These are phyloP conservation scores for Larimichthys crocea DNA, from an alignment of 2,113 vertebrate species.

Conservation along the genomic window DNA sequence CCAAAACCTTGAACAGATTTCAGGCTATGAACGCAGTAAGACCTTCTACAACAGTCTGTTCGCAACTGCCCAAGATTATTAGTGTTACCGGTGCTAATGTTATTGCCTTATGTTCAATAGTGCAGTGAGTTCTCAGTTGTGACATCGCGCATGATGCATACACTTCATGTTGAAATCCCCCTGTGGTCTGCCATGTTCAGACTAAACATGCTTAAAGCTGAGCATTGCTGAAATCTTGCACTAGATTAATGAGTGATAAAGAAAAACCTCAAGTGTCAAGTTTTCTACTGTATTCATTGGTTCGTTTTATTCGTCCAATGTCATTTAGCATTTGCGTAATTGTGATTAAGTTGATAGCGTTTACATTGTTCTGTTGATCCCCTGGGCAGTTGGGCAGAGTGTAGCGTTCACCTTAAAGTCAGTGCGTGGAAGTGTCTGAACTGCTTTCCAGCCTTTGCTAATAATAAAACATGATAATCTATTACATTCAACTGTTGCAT, in stretches of 20 bases:
- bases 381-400: neutral
- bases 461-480: constrained; percentile 32
- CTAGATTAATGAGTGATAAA: neutral
- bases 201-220: neutral
- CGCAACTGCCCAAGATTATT: neutral
- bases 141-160: neutral
- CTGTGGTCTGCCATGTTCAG: neutral
- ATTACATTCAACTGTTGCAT: constrained; percentile 35
- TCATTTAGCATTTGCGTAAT: neutral
- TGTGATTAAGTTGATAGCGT: neutral
- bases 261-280: neutral
- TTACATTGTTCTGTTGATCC: neutral
- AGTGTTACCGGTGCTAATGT: neutral
- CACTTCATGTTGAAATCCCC: neutral
- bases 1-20: neutral
- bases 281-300: neutral
- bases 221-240: constrained; percentile 5
- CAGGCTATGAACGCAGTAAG: neutral
- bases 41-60: neutral
- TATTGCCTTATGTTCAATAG: neutral
- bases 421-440: neutral
- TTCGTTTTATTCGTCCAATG: neutral
- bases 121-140: neutral
- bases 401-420: neutral
- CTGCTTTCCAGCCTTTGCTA: constrained; percentile 29